Conservation (phyloP, 2,113 vertebrate genomes). For the Alligator mississippiensis region DNA sequence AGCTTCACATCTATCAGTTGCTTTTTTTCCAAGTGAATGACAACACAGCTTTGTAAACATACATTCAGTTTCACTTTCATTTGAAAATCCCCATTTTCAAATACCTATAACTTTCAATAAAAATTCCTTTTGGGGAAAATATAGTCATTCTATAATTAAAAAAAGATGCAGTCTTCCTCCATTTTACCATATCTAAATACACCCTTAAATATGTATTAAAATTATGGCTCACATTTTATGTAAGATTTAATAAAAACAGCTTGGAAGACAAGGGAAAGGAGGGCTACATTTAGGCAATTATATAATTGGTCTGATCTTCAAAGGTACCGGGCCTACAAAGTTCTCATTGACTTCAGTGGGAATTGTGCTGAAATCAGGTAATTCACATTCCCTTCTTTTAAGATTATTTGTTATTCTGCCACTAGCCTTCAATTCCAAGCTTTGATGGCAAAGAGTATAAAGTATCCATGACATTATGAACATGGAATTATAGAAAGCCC, state of each 20-base stretch:
- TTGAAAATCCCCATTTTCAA: background rate
- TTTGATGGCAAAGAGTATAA: background rate
- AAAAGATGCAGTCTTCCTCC: background rate
- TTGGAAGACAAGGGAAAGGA: background rate
- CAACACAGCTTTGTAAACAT: background rate
- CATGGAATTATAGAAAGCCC: background rate
- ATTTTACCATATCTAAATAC: background rate
- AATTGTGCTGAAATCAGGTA: background rate
- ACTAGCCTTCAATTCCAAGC: background rate
- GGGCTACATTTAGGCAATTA: background rate
- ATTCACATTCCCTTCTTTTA: background rate
- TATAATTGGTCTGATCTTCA: background rate
- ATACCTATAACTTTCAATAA: background rate
- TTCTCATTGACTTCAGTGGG: background rate
- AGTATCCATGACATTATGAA: background rate
- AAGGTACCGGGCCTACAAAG: background rate
- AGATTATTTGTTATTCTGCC: background rate
- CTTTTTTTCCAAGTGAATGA: background rate
- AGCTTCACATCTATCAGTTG: background rate
- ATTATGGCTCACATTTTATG: accelerated
- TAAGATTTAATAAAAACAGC: background rate
- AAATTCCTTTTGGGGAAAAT: background rate
- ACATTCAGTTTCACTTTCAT: background rate
- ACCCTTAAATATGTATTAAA: background rate
- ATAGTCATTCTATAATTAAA: background rate